Percentiles rank a stretch among this genome's conserved stretches.
Conservation (phyloP, 2,888 invertebrate species). For the Troilus luridus region DNA sequence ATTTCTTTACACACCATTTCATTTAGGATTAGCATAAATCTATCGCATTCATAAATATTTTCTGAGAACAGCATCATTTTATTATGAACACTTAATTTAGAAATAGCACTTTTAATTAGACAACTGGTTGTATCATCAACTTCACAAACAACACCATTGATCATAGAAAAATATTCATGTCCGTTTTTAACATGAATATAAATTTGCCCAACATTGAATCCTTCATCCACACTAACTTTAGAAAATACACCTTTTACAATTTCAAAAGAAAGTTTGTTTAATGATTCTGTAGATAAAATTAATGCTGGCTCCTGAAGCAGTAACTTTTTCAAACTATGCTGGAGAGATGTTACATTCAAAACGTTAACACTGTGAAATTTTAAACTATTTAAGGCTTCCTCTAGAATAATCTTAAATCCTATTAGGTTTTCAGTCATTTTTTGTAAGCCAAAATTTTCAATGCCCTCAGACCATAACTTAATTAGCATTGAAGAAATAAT, state of each 20-base stretch:
- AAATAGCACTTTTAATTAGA: not conserved
- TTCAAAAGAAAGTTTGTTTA: constrained; percentile 27
- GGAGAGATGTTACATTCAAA: not conserved
- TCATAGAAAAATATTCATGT: not conserved
- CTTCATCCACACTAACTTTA: not conserved
- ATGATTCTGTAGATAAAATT: not conserved
- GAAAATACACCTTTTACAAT: constrained; percentile 46
- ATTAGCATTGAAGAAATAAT: constrained; percentile 30
- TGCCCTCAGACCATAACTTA: constrained; percentile 25
- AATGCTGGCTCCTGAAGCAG: constrained; percentile 40
- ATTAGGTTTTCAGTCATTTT: not conserved
- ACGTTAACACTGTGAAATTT: not conserved
- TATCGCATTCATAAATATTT: not conserved
- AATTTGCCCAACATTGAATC: constrained; percentile 5
- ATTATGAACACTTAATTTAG: not conserved
- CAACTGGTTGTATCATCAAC: constrained; percentile 6
- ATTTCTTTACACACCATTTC: not conserved
- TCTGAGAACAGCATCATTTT: constrained; percentile 31
- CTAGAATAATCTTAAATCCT: not conserved
- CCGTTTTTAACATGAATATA: constrained; percentile 16
- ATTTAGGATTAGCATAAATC: not conserved
- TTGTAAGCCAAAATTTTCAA: not conserved
- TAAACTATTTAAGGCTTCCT: constrained; percentile 4
- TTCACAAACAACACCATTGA: constrained; percentile 56
- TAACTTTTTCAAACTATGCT: not conserved